Conservation (phyloP, 2,888 invertebrate species). For the Tachina lurida region DNA sequence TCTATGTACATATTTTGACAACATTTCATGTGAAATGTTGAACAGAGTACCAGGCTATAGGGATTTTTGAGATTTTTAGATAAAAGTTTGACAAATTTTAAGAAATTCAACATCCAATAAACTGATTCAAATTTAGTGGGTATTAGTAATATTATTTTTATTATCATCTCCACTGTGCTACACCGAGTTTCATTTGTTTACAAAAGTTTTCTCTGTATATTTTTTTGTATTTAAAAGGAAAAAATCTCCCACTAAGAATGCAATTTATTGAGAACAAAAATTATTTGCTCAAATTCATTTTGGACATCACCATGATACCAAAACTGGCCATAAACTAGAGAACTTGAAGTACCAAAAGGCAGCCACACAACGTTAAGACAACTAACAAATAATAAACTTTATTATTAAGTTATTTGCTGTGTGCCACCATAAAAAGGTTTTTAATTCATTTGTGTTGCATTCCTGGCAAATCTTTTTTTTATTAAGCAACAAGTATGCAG, state of each 20-base stretch:
- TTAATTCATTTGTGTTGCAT: constrained; percentile 68
- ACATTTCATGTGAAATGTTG: too few species aligned
- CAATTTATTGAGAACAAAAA: constrained; percentile 40
- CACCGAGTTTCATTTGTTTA: not conserved
- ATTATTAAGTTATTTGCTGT: constrained; percentile 68
- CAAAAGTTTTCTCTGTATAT: not conserved
- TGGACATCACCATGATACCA: not conserved
- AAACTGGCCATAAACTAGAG: not conserved
- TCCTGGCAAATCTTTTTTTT: constrained; percentile 49
- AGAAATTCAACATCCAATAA: not conserved
- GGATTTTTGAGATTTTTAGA: not conserved
- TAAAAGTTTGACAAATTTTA: not conserved
- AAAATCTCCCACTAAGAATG: constrained; percentile 19
- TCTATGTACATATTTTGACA: too few species aligned
- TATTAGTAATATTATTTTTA: too few species aligned
- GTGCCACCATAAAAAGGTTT: constrained; percentile 67
- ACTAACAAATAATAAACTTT: constrained; percentile 57
- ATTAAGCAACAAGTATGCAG: constrained; percentile 24
- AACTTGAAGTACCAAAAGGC: not conserved
- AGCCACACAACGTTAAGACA: not conserved
- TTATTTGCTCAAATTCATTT: constrained; percentile 16
- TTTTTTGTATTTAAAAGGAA: not conserved
- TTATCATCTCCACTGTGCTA: too few species aligned
- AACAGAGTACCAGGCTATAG: too few species aligned
- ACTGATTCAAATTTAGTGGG: too few species aligned